A percentile compares a stretch with the other conserved stretches of the same genome.
Evolutionary conservation across 1,140 invertebrate species (phyloP).

Genomic region (Anoplolepis gracilipes): DNA sequence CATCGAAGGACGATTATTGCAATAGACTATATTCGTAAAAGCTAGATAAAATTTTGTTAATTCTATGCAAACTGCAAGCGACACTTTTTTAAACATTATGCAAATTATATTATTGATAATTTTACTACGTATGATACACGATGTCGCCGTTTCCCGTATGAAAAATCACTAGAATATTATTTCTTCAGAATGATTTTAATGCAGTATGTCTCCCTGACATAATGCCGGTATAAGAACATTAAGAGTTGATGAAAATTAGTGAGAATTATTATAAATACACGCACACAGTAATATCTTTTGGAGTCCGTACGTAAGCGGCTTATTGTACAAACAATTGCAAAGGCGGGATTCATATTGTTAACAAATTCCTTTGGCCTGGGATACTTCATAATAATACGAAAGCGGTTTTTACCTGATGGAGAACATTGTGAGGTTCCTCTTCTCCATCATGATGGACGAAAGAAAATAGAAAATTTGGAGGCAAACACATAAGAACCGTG

Average conservation of each 20-base stretch:
- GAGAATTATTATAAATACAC: conserved; percentile 62
- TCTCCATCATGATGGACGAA: too few species aligned
- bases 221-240: conserved; percentile 50
- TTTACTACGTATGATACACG: background rate
- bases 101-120: background rate
- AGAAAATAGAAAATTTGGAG: too few species aligned
- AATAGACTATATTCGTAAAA: background rate
- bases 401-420: conserved; percentile 49
- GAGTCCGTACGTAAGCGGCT: conserved; percentile 45
- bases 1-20: conserved; percentile 18
- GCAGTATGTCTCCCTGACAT: background rate
- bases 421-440: too few species aligned
- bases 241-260: conserved; percentile 58
- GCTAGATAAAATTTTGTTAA: conserved; percentile 5
- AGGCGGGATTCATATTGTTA: conserved; percentile 47
- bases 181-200: conserved; percentile 51
- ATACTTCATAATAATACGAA: conserved; percentile 45
- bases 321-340: conserved; percentile 55
- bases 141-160: background rate
- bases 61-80: background rate
- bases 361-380: conserved; percentile 43
- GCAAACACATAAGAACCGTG: too few species aligned
- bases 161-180: background rate
- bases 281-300: conserved; percentile 55
- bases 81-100: background rate